Conservation (phyloP, 1,140 invertebrate genomes). For the Sminthurinus signatus region DNA sequence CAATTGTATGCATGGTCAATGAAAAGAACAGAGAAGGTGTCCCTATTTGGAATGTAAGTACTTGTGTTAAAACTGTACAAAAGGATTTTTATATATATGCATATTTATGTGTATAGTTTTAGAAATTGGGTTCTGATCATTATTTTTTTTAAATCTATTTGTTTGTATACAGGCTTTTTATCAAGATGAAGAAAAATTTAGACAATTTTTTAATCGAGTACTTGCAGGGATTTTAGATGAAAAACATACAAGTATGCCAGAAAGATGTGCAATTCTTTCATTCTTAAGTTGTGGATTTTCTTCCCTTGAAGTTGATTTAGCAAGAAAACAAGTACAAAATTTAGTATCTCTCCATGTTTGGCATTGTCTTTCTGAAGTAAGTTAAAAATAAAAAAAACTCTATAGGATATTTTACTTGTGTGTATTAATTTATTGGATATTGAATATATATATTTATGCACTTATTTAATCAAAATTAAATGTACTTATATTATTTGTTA, state of each 20-base stretch:
- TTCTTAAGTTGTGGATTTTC: constrained; percentile 39
- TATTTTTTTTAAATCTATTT: constrained; percentile 21
- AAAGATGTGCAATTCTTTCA: constrained; percentile 45
- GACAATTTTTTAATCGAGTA: constrained; percentile 79
- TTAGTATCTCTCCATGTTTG: constrained; percentile 92
- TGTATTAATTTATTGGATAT: too few relatives aligned
- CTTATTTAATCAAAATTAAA: too few relatives aligned
- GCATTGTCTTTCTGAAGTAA: constrained; percentile 76
- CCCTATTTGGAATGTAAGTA: too few relatives aligned
- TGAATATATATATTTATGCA: neutral
- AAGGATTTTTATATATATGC: neutral
- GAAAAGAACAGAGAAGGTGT: too few relatives aligned
- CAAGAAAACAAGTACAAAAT: constrained; percentile 83
- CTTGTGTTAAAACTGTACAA: too few relatives aligned
- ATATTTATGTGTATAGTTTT: neutral
- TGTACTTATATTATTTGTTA: too few relatives aligned
- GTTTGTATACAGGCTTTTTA: constrained; percentile 60
- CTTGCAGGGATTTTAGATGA: constrained; percentile 63
- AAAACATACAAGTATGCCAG: constrained; percentile 18
- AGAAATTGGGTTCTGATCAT: constrained; percentile 7
- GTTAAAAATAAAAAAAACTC: constrained; percentile 35
- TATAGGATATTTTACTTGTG: neutral
- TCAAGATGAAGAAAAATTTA: constrained; percentile 71
- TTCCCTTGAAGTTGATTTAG: constrained; percentile 78
- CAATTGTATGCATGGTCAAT: too few relatives aligned